Conservation (phyloP, 2,113 vertebrate species). For the Tachysurus fulvidraco region DNA sequence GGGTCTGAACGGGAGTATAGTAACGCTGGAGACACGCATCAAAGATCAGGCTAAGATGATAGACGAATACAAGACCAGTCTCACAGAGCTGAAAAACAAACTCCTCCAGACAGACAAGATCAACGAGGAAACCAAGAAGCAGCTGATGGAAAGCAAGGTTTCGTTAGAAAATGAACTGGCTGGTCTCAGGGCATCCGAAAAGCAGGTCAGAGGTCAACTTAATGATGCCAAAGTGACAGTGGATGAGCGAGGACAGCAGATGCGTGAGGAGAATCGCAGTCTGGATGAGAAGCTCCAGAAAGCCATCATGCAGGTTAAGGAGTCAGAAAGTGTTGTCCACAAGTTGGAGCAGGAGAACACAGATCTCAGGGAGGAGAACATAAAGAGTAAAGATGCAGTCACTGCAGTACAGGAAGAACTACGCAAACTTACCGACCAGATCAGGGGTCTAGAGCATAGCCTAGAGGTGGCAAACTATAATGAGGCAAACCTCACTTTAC, state of each 20-base stretch:
- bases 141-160: slow-evolving; percentile 63
- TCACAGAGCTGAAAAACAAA: slow-evolving; percentile 66
- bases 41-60: slow-evolving; percentile 65
- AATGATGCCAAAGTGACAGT: slow-evolving; percentile 69
- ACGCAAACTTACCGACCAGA: slow-evolving; percentile 72
- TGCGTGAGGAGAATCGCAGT: slow-evolving; percentile 73
- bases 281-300: slow-evolving; percentile 82
- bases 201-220: slow-evolving; percentile 76
- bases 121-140: slow-evolving; percentile 68
- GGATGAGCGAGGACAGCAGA: slow-evolving; percentile 74
- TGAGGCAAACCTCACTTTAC: slow-evolving; percentile 72
- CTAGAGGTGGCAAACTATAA: slow-evolving; percentile 71
- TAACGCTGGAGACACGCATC: slow-evolving; percentile 66
- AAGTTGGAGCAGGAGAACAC: slow-evolving; percentile 76
- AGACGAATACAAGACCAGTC: slow-evolving; percentile 58
- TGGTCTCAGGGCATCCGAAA: slow-evolving; percentile 77
- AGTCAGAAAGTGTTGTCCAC: slow-evolving; percentile 70
- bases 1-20: slow-evolving; percentile 65
- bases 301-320: slow-evolving; percentile 67
- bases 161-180: slow-evolving; percentile 71
- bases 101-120: slow-evolving; percentile 64
- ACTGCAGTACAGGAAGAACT: slow-evolving; percentile 76
- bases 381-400: slow-evolving; percentile 68
- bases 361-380: slow-evolving; percentile 78
- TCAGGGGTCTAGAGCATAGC: slow-evolving; percentile 76